Evolutionary conservation across 2,888 invertebrate species (phyloP).

Genomic region (Palloptera scutellata): DNA sequence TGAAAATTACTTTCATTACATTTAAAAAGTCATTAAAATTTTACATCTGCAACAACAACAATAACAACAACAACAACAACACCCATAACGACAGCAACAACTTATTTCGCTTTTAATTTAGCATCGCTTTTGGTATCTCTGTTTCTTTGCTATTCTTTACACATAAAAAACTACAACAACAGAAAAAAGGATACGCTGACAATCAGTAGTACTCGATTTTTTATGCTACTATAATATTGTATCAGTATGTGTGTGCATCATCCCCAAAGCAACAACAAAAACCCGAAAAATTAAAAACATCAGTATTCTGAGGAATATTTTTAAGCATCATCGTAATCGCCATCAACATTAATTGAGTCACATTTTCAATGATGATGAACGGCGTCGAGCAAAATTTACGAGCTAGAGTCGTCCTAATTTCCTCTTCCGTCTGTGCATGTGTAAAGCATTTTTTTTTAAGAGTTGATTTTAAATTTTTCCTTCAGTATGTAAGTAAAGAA

Average conservation of each 20-base stretch:
- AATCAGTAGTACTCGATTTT: not conserved
- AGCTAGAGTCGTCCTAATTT: not conserved
- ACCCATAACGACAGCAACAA: no score
- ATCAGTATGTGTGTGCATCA: not conserved
- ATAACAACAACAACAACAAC: conserved; percentile 28
- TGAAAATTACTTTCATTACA: conserved; percentile 53
- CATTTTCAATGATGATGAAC: conserved; percentile 39
- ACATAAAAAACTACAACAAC: not conserved
- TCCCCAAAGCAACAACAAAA: conserved; percentile 5
- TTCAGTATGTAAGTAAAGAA: not conserved
- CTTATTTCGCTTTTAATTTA: conserved; percentile 39
- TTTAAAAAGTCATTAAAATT: conserved; percentile 55
- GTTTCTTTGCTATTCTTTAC: not conserved
- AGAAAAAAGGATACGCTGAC: not conserved
- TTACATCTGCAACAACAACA: conserved; percentile 35
- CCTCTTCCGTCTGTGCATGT: not conserved
- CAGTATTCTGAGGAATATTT: no score
- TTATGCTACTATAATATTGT: no score
- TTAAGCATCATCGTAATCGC: conserved; percentile 24
- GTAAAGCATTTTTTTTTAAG: not conserved
- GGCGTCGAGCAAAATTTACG: conserved; percentile 22
- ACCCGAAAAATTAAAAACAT: not conserved
- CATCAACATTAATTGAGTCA: conserved; percentile 39
- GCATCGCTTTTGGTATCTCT: not conserved
- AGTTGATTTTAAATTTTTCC: conserved; percentile 5